Evolutionary conservation across 2,113 vertebrate species (phyloP).

Genomic region (Corythoichthys intestinalis): DNA sequence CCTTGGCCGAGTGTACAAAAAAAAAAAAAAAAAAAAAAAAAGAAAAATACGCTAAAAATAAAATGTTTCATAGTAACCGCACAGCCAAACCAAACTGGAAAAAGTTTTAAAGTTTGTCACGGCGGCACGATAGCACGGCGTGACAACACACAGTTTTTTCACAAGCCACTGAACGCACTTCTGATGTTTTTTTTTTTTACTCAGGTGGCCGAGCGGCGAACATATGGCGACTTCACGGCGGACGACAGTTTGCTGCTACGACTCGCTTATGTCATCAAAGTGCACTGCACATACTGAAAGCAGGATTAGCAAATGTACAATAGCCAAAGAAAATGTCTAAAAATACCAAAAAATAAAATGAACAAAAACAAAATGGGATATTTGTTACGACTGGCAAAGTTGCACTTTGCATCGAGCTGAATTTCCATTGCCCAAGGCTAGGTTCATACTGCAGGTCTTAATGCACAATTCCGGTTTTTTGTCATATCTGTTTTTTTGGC

Average conservation of each 20-base stretch:
- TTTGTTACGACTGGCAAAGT: background rate
- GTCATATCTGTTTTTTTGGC: too few species aligned
- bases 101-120: conserved; percentile 47
- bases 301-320: background rate
- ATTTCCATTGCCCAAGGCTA: too few species aligned
- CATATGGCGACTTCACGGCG: background rate
- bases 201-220: conserved; percentile 17
- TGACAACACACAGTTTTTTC: conserved; percentile 21
- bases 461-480: too few species aligned
- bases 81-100: background rate
- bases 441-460: too few species aligned
- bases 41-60: conserved; percentile 39
- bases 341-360: background rate
- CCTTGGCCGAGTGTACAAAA: conserved; percentile 22
- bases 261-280: conserved; percentile 1
- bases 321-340: background rate
- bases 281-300: background rate
- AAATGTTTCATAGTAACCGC: conserved; percentile 15
- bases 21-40: background rate
- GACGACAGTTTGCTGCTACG: background rate
- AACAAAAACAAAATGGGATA: background rate
- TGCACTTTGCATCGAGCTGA: background rate
- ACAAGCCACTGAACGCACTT: conserved; percentile 21
- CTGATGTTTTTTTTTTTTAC: conserved; percentile 10
- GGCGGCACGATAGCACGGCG: conserved; percentile 16